These are phyloP conservation scores for Laspeyria flexula DNA, from an alignment of 2,888 invertebrate species.

Conservation along the genomic window DNA sequence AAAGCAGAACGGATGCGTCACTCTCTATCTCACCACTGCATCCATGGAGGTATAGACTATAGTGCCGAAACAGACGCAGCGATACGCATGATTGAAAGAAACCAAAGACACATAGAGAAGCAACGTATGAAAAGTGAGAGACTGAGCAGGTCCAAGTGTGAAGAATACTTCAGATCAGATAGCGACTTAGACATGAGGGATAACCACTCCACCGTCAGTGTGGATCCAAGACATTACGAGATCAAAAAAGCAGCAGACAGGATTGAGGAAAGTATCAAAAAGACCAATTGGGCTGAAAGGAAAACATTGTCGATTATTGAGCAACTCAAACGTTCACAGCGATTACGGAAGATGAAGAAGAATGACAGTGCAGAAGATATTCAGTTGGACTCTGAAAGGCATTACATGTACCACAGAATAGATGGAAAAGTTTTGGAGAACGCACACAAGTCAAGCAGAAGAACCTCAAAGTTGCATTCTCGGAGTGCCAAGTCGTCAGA, in stretches of 20 bases:
- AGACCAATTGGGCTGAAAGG: constrained; percentile 81
- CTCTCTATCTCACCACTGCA: constrained; percentile 80
- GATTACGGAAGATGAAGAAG: constrained; percentile 72
- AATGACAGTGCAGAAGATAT: constrained; percentile 79
- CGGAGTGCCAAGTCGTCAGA: constrained; percentile 91
- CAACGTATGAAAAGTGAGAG: constrained; percentile 80
- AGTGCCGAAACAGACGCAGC: constrained; percentile 86
- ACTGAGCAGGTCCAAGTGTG: constrained; percentile 67
- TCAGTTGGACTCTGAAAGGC: constrained; percentile 79
- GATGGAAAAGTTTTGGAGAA: constrained; percentile 84
- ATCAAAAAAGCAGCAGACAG: constrained; percentile 74
- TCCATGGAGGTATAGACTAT: constrained; percentile 81
- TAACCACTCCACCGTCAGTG: constrained; percentile 49
- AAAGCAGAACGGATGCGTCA: constrained; percentile 73
- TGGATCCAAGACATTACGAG: constrained; percentile 65
- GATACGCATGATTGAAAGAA: constrained; percentile 86
- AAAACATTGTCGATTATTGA: constrained; percentile 81
- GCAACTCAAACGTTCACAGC: constrained; percentile 78
- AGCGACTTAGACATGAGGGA: constrained; percentile 71
- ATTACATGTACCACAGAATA: constrained; percentile 76
- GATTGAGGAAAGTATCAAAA: constrained; percentile 80
- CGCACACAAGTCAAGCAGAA: constrained; percentile 82
- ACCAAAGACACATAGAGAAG: constrained; percentile 86
- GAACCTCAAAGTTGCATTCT: constrained; percentile 78
- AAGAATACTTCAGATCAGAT: constrained; percentile 76